A percentile compares a stretch with the other conserved stretches of the same genome.
Evolutionary conservation across 2,113 vertebrate genomes (phyloP).

Genomic region (Mesembrinibis cayennensis): DNA sequence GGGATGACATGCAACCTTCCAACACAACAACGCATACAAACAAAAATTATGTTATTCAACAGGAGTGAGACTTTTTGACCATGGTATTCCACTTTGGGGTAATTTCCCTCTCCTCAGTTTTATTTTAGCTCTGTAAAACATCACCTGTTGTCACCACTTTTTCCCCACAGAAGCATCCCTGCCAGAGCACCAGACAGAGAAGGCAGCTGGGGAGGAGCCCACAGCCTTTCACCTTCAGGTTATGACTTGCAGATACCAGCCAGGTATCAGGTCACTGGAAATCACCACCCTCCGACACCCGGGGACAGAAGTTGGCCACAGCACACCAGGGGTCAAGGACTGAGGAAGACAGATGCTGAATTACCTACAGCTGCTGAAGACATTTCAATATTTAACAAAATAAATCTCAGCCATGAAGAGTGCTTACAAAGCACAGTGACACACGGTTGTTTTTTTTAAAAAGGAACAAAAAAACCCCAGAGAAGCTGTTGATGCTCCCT

Average conservation of each 20-base stretch:
- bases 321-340: background rate
- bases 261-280: background rate
- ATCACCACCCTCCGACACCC: background rate
- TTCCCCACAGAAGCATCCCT: background rate
- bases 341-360: background rate
- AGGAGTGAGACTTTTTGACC: background rate
- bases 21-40: background rate
- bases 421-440: background rate
- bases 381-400: background rate
- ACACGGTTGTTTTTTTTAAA: background rate
- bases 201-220: background rate
- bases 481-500: background rate
- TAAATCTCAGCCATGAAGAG: background rate
- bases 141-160: background rate
- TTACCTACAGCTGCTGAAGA: background rate
- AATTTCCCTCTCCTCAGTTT: background rate
- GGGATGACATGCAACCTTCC: background rate
- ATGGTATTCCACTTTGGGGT: rapidly evolving
- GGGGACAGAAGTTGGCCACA: background rate
- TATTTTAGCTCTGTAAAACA: background rate
- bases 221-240: background rate
- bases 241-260: background rate
- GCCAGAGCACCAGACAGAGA: background rate
- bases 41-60: background rate
- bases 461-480: background rate